A percentile compares a stretch with the other conserved stretches of the same genome.
phyloP scores from a whole-genome alignment of 2,113 vertebrate genomes.

The Tachuris rubrigastra region DNA sequence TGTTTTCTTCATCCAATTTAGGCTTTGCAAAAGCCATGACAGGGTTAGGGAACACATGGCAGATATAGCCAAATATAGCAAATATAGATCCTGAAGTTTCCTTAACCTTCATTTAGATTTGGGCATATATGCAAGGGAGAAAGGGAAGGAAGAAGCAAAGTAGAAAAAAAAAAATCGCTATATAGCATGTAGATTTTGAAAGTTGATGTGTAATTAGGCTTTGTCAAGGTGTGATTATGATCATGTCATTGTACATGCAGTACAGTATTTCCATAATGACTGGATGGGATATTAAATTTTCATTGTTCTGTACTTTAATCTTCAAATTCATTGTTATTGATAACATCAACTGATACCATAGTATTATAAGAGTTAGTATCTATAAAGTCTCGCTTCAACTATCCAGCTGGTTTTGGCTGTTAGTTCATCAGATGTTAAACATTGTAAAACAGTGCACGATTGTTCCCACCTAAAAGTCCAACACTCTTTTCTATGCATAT shows the following conservation, averaged over 20 bases:
- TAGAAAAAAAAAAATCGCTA: not conserved
- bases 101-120: not conserved
- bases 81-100: not conserved
- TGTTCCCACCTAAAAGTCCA: not conserved
- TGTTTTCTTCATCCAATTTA: not conserved
- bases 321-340: not conserved
- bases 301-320: not conserved
- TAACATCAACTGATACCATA: not conserved
- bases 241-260: not conserved
- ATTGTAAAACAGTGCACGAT: not conserved
- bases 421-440: not conserved
- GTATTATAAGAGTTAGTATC: not conserved
- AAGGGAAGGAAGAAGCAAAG: fast-evolving
- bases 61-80: not conserved
- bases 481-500: not conserved
- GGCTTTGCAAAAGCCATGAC: not conserved
- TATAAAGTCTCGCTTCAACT: not conserved
- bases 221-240: not conserved
- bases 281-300: not conserved
- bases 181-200: not conserved
- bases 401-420: not conserved
- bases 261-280: not conserved
- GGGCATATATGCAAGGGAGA: not conserved
- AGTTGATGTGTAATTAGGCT: not conserved
- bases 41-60: not conserved